A percentile compares a stretch with the other conserved stretches of the same genome.
phyloP scores from a whole-genome alignment of 1,140 invertebrate genomes.

The Atta texana region DNA sequence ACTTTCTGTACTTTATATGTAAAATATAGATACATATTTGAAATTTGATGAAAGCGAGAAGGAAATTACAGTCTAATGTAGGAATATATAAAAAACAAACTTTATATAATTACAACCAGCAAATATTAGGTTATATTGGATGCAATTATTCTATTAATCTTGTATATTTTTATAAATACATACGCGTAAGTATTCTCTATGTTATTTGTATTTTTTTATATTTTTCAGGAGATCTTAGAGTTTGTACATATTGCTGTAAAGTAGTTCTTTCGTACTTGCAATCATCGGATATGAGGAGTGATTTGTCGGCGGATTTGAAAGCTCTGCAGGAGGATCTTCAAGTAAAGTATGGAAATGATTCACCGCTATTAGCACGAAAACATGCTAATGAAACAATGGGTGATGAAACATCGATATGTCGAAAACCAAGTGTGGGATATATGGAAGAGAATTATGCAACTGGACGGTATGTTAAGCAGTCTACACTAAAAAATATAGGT shows the following conservation, averaged over 20 bases:
- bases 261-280: constrained; percentile 95
- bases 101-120: too few relatives aligned
- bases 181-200: not conserved
- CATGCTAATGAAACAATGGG: constrained; percentile 73
- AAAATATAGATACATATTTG: too few relatives aligned
- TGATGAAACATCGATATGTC: constrained; percentile 78
- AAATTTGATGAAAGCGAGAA: too few relatives aligned
- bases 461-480: constrained; percentile 82
- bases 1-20: too few relatives aligned
- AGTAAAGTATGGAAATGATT: constrained; percentile 87
- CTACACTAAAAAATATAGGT: not conserved
- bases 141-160: too few relatives aligned
- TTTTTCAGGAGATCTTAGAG: constrained; percentile 92
- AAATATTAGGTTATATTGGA: too few relatives aligned
- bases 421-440: constrained; percentile 91
- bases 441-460: constrained; percentile 92
- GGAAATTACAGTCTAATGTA: too few relatives aligned
- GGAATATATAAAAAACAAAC: too few relatives aligned
- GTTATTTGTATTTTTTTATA: not conserved
- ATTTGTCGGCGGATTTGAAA: constrained; percentile 92
- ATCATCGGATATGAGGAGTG: constrained; percentile 91
- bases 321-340: constrained; percentile 94
- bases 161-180: not conserved
- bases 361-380: constrained; percentile 77
- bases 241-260: constrained; percentile 97